phyloP scores from a whole-genome alignment of 2,888 invertebrate species.

The Drosophila putrida region DNA sequence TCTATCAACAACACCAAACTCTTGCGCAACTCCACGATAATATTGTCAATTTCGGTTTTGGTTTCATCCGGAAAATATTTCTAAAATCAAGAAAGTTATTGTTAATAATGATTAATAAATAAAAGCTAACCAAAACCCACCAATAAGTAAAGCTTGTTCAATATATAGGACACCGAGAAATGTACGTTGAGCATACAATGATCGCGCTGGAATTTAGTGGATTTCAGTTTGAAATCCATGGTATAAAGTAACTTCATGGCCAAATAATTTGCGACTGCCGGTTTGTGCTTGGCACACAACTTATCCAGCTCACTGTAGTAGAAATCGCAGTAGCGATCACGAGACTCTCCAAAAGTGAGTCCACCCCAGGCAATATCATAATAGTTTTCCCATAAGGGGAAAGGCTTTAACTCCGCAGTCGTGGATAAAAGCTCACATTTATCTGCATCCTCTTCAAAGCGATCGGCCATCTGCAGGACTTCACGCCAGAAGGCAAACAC shows the following conservation, averaged over 20 bases:
- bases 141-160: constrained; percentile 74
- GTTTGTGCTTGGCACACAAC: constrained; percentile 63
- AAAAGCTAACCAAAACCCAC: constrained; percentile 46
- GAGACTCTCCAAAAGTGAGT: constrained; percentile 19
- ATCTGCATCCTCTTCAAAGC: constrained; percentile 53
- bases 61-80: constrained; percentile 71
- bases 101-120: background rate
- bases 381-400: constrained; percentile 67
- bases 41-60: constrained; percentile 59
- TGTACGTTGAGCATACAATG: constrained; percentile 63
- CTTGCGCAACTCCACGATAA: constrained; percentile 76
- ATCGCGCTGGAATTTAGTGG: constrained; percentile 69
- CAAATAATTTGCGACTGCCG: constrained; percentile 82
- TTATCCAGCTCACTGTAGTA: constrained; percentile 72
- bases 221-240: constrained; percentile 76
- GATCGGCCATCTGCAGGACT: constrained; percentile 52
- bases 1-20: constrained; percentile 64
- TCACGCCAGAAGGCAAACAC: constrained; percentile 78
- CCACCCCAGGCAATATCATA: constrained; percentile 80
- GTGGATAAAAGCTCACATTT: constrained; percentile 43
- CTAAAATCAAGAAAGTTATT: constrained; percentile 28
- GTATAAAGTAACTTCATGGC: constrained; percentile 77
- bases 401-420: background rate
- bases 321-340: constrained; percentile 62
- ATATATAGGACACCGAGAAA: constrained; percentile 51